Percentiles rank a stretch among this genome's conserved stretches.
phyloP scores from a whole-genome alignment of 2,113 vertebrate species.

The Cyanocitta stelleri region DNA sequence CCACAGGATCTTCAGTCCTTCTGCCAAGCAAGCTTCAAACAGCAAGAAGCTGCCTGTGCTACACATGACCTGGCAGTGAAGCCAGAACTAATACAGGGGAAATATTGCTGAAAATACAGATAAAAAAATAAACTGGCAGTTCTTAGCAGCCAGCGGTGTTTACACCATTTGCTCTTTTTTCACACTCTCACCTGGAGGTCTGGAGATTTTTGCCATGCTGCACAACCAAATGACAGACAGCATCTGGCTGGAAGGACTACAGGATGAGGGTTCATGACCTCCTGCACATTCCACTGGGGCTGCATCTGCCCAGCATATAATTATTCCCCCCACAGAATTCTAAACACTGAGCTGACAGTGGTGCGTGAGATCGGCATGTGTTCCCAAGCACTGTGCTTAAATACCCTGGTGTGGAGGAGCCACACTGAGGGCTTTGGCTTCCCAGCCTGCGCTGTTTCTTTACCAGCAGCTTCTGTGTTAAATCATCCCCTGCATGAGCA shows the following conservation, averaged over 20 bases:
- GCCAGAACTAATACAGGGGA: not conserved
- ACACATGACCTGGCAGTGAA: not conserved
- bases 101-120: not conserved
- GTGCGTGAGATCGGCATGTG: rapidly evolving
- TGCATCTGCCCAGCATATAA: not conserved
- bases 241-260: not conserved
- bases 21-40: not conserved
- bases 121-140: not conserved
- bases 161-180: not conserved
- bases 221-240: not conserved
- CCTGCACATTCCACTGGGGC: not conserved
- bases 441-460: not conserved
- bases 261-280: not conserved
- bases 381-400: not conserved
- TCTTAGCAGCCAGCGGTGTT: not conserved
- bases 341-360: not conserved
- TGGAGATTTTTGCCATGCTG: not conserved
- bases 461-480: not conserved
- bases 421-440: not conserved
- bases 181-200: not conserved
- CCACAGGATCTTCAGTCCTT: not conserved
- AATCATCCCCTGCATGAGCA: not conserved
- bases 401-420: not conserved
- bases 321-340: not conserved
- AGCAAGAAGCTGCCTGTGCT: not conserved